Conservation (phyloP, 1,140 invertebrate genomes). For the Elymnias hypermnestra region DNA sequence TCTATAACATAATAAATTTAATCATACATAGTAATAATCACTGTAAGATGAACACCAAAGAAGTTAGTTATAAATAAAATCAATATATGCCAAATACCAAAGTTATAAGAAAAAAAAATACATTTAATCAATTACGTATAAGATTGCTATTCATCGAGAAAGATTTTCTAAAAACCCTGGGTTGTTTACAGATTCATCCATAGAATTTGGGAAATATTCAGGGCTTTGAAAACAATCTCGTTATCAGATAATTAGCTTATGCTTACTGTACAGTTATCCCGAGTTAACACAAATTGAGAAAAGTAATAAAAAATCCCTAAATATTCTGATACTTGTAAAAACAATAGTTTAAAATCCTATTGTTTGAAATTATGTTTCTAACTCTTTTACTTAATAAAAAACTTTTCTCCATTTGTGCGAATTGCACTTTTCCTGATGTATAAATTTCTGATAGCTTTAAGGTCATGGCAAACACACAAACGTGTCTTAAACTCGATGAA, state of each 20-base stretch:
- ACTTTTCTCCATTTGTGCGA: constrained; percentile 1
- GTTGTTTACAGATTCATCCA: too few relatives aligned
- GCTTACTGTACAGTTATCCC: background rate
- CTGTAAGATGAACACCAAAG: constrained; percentile 19
- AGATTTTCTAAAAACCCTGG: background rate
- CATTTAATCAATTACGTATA: too few relatives aligned
- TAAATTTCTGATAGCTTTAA: background rate
- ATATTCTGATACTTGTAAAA: too few relatives aligned
- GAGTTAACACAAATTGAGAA: background rate
- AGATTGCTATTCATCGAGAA: too few relatives aligned
- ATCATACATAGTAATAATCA: constrained; percentile 2
- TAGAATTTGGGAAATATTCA: too few relatives aligned
- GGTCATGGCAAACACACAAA: constrained; percentile 13
- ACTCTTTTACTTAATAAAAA: too few relatives aligned
- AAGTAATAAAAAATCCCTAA: background rate
- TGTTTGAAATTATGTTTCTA: too few relatives aligned
- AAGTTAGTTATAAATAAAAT: constrained; percentile 15
- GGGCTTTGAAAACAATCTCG: too few relatives aligned
- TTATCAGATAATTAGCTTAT: too few relatives aligned
- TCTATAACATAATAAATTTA: background rate
- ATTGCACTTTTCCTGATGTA: background rate
- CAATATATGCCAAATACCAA: background rate
- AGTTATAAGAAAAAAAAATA: constrained; percentile 5
- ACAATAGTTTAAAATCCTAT: too few relatives aligned
- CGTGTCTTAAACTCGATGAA: constrained; percentile 13